Conservation (phyloP, 2,888 invertebrate species). For the Brachylomia viminalis region DNA sequence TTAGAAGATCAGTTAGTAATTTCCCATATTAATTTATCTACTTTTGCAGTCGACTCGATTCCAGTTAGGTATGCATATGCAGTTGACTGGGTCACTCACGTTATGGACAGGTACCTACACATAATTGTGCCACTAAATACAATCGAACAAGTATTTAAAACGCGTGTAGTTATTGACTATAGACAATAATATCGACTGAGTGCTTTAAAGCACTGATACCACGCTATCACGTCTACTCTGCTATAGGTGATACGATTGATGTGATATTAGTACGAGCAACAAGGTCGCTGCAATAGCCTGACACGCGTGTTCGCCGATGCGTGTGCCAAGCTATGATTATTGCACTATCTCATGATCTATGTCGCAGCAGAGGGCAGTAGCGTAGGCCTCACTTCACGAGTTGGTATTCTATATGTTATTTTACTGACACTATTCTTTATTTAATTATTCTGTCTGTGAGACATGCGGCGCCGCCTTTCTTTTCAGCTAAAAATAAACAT, state of each 20-base stretch:
- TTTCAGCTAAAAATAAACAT: too few relatives aligned
- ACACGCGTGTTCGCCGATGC: not conserved
- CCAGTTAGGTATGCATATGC: too few relatives aligned
- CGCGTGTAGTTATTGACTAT: not conserved
- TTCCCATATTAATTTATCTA: too few relatives aligned
- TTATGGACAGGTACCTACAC: too few relatives aligned
- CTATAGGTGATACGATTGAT: not conserved
- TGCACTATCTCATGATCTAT: constrained; percentile 11
- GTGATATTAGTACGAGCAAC: not conserved
- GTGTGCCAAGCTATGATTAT: constrained; percentile 13
- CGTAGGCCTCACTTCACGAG: too few relatives aligned
- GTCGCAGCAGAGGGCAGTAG: not conserved
- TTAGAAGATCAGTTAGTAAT: too few relatives aligned
- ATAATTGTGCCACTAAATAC: not conserved
- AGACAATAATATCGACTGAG: not conserved
- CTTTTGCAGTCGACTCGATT: too few relatives aligned
- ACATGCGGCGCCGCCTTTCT: too few relatives aligned
- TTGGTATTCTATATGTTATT: too few relatives aligned
- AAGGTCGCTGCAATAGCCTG: not conserved
- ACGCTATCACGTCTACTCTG: constrained; percentile 9
- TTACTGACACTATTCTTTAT: too few relatives aligned
- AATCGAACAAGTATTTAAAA: not conserved
- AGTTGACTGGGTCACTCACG: too few relatives aligned
- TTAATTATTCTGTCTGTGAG: too few relatives aligned
- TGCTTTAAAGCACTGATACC: not conserved